These are phyloP conservation scores for Brachionus paranguensis DNA, from an alignment of 1,140 invertebrate species.

Conservation along the genomic window DNA sequence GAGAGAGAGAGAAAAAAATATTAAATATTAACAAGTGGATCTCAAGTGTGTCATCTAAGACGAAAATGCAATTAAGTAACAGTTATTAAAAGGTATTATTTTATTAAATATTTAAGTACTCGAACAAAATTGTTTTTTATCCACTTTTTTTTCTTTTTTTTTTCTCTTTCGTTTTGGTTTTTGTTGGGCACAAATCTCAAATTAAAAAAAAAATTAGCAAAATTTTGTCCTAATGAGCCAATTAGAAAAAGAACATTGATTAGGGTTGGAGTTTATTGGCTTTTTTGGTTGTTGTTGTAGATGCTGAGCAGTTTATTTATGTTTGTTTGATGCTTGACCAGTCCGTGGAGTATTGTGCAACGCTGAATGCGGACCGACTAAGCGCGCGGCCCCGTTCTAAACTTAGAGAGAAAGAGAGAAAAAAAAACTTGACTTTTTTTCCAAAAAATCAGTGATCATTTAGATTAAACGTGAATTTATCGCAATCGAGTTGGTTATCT, in stretches of 20 bases:
- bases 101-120: neutral
- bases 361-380: neutral
- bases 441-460: conserved; percentile 4
- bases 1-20: neutral
- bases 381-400: neutral
- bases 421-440: neutral
- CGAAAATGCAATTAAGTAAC: neutral
- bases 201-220: no score
- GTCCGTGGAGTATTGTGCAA: neutral
- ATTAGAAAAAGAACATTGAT: neutral
- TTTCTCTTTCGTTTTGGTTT: neutral
- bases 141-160: neutral
- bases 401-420: neutral
- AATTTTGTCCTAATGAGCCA: neutral
- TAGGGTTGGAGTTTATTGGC: neutral
- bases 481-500: neutral
- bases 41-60: neutral
- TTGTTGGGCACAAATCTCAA: no score
- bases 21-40: conserved; percentile 1
- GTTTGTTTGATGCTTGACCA: neutral
- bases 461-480: neutral
- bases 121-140: neutral
- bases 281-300: neutral
- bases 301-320: neutral
- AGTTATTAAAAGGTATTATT: conserved; percentile 25